Evolutionary conservation across 2,797 vertebrate genomes (phyloP), one percentile per base, ranked within the genome.

Genomic region (Eulemur coronatus): DNA sequence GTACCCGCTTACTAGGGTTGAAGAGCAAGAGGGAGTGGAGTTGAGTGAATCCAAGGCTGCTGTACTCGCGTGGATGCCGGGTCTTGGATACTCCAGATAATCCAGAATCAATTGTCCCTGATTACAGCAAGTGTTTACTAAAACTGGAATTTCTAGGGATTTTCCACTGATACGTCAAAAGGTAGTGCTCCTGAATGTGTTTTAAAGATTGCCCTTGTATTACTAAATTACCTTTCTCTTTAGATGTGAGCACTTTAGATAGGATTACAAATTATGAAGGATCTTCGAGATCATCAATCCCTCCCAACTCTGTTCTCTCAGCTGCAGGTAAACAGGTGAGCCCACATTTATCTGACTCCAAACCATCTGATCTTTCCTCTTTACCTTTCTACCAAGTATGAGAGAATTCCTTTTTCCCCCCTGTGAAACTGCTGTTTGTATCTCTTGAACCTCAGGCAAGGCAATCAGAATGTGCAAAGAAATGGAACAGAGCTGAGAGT

Each of bases 371-470:
- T 52, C 73, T 89, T 76, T 55, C 43, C 35, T 95, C 9, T 91
- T 75, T 46, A 15, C 30, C 26, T 97, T 92, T 73, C 72, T 79
- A 91, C n/a, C 38, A 57, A 63, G 6, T 67, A 46, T 57, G 38
- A 95, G n/a, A 59, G 55, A 96, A 2, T 73, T 46, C 67, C 87
- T 57, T 73, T 5, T 12, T 7, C 9, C 14, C 30, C 12, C 38
- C 41, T 38, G 38, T 82, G 72, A 92, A 89, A 87, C 57, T 73
- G 28, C 72, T 93, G 76, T 59, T 87, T 93, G 30, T 88, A 75
- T 65, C 81, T 95, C n/a, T 91, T 87, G 86, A 97, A 96, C 80
- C 86, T 85, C 63, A 85, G 92, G 67, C 84, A 90, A 93, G 81
- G n/a, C 46, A 93, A 78, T 72, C 57, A 85, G 84, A 95, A 87